Percentiles rank a stretch among this genome's conserved stretches.
Evolutionary conservation across 2,888 invertebrate genomes (phyloP).

Genomic region (Coremacera marginata): DNA sequence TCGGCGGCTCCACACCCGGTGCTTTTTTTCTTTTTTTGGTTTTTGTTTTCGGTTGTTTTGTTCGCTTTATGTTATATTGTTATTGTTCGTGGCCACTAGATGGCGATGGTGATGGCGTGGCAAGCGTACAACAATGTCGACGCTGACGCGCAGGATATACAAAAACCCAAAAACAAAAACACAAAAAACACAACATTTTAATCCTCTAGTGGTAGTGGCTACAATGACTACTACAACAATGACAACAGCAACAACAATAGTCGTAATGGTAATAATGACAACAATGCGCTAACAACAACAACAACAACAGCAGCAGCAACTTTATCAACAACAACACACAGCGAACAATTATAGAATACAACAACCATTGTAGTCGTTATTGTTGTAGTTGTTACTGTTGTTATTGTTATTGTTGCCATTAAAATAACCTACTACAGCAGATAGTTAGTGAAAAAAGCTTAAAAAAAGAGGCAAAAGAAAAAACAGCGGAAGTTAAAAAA

Average conservation of each 20-base stretch:
- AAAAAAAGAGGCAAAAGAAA: background rate
- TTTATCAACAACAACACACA: background rate
- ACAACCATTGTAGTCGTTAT: conserved; percentile 34
- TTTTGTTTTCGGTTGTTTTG: background rate
- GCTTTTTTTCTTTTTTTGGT: background rate
- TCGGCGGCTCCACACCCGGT: background rate
- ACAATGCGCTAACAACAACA: background rate
- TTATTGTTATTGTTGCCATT: conserved; percentile 26
- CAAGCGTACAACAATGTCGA: background rate
- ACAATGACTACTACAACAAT: background rate
- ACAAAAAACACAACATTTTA: conserved; percentile 23
- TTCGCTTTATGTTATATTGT: background rate
- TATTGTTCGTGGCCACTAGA: background rate
- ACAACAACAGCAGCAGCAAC: background rate
- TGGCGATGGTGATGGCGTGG: background rate
- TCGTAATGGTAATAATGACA: conserved; percentile 17
- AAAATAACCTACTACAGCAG: conserved; percentile 31
- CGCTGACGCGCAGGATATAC: background rate
- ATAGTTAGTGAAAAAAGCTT: conserved; percentile 41
- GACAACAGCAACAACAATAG: background rate
- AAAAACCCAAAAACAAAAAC: background rate
- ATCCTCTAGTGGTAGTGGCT: background rate
- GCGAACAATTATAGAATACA: conserved; percentile 21
- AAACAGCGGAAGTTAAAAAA: background rate
- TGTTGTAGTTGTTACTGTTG: conserved; percentile 10